These are phyloP conservation scores for Aurelia aurita complex sp. Pacific DNA, from an alignment of 30 jellyfish, hydroid and myxozoan species.

Conservation along the genomic window DNA sequence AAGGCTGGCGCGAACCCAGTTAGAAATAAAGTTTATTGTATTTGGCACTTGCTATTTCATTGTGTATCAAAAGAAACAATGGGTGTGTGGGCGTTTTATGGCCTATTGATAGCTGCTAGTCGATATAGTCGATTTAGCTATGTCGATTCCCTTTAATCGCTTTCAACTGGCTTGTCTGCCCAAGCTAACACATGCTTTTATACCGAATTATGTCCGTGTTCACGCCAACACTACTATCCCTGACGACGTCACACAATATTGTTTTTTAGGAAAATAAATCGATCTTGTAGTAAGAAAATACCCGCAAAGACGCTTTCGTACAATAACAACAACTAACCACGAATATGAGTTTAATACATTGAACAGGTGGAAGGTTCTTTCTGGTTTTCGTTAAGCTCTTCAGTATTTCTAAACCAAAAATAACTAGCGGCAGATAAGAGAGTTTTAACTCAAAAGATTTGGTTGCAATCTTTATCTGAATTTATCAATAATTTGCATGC, in stretches of 20 bases:
- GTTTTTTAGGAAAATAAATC: constrained; percentile 1
- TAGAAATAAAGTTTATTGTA: too few species aligned
- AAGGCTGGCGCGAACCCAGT: too few species aligned
- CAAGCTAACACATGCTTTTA: too few species aligned
- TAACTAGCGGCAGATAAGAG: constrained; percentile 11
- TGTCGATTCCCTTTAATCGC: too few species aligned
- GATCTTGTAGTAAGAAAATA: not conserved
- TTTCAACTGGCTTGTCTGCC: too few species aligned
- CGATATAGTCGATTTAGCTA: too few species aligned
- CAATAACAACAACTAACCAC: constrained; percentile 33
- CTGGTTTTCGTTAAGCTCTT: not conserved
- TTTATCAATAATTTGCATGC: not conserved
- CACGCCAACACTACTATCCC: too few species aligned
- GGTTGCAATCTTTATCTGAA: not conserved
- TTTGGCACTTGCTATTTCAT: too few species aligned
- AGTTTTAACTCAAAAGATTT: not conserved
- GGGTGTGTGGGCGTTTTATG: too few species aligned
- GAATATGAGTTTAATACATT: not conserved
- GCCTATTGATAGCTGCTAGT: too few species aligned
- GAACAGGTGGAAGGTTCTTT: constrained; percentile 44
- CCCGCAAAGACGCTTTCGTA: constrained; percentile 27
- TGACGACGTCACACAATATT: not conserved
- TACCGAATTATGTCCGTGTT: not conserved
- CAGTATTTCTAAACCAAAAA: not conserved
- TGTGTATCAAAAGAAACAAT: too few species aligned